Evolutionary conservation across 2,888 invertebrate species (phyloP).

Genomic region (Philhelius pedissequus): DNA sequence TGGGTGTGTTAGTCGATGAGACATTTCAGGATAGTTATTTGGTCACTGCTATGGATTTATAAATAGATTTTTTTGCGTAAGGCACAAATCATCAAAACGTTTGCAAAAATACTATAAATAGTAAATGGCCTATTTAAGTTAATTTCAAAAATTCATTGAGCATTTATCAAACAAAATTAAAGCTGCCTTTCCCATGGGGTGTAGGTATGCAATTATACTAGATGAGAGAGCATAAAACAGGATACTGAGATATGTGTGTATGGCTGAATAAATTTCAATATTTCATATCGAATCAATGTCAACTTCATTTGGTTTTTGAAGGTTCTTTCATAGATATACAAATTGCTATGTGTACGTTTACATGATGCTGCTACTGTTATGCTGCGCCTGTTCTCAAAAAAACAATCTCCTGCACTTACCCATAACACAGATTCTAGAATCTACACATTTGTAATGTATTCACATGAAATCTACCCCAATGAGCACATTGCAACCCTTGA

Average conservation of each 20-base stretch:
- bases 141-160: neutral
- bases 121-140: neutral
- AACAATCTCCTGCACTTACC: neutral
- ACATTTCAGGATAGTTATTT: too few relatives aligned
- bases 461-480: neutral
- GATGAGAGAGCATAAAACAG: too few relatives aligned
- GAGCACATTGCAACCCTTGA: neutral
- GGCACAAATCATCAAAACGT: neutral
- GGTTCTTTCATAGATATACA: constrained; percentile 9
- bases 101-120: neutral
- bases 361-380: neutral
- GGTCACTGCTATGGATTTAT: neutral
- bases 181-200: neutral
- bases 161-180: neutral
- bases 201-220: too few relatives aligned
- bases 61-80: neutral
- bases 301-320: neutral
- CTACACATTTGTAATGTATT: constrained; percentile 17
- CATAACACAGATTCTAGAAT: neutral
- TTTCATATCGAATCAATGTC: neutral
- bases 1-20: too few relatives aligned
- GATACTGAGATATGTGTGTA: neutral
- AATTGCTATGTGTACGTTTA: neutral
- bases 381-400: neutral
- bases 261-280: neutral